Evolutionary conservation across 1,140 invertebrate species (phyloP), one percentile per base, ranked within the genome.

Genomic region (Antheraea pernyi): DNA sequence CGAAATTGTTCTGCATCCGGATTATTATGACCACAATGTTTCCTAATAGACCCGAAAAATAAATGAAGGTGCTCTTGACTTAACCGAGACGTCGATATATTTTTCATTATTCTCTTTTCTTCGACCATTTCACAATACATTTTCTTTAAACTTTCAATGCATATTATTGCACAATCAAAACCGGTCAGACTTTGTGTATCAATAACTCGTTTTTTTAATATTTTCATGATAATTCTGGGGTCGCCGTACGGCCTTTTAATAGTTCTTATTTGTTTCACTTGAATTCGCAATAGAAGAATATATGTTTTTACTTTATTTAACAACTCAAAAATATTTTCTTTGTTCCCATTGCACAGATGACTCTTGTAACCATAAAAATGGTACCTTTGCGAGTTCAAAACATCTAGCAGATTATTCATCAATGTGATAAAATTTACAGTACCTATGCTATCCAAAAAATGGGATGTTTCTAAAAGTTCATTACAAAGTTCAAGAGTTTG

Each of bases 31-130:
- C 19, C 19, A n/a, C 19, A 58, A 36, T 67, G 10, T 36, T 19
- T 58, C 22, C 22, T 69, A n/a, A 77, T 74, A 0, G 36, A 42
- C 1, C 76, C 75, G 65, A 80, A 75, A 68, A 78, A 77, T 8
- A 77, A 65, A 19, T 77, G 67, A 16, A 79, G 42, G 22, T 80
- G 75, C 19, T 77, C 75, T 64, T 72, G 78, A 46, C 69, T 73
- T 10, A 75, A 8, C 0, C 71, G 59, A 39, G 75, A 75, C 7
- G 63, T 72, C 11, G 73, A 67, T 53, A 76, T 71, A 67, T 73
- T 71, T 19, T 48, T 71, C 10, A 70, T 11, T 19, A 70, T 10
- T 22, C 69, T 22, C 48, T 68, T 77, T 36, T 74, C 37, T 62
- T 69, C 72, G 0, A 77, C 65, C 16, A 59, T 7, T n/a, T 65